Conservation (phyloP, 2,113 vertebrate species). For the Tympanuchus pallidicinctus region DNA sequence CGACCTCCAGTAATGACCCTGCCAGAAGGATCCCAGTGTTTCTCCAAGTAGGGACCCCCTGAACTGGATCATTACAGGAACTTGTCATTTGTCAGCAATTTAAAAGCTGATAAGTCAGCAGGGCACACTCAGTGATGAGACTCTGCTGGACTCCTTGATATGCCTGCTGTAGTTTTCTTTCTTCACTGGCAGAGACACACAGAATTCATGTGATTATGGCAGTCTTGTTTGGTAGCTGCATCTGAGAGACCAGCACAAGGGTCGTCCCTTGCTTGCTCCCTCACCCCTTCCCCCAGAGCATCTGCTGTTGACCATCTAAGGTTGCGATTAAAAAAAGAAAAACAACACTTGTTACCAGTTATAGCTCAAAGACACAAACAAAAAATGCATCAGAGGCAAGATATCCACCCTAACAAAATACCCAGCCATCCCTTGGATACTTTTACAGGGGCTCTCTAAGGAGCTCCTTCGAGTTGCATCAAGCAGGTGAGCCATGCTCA, state of each 20-base stretch:
- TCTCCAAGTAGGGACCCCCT: conserved; percentile 57
- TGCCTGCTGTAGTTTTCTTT: not conserved
- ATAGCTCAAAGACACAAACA: not conserved
- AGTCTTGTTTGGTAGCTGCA: not conserved
- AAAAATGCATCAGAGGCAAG: not conserved
- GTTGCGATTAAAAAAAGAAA: not conserved
- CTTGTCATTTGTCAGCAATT: conserved; percentile 65
- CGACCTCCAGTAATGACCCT: conserved; percentile 51
- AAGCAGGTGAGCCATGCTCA: conserved; percentile 25
- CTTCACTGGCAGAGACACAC: not conserved
- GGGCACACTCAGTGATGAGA: not conserved
- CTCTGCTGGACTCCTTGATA: not conserved
- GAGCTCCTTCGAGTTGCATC: conserved; percentile 21
- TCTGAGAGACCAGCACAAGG: not conserved
- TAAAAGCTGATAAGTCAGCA: conserved; percentile 63
- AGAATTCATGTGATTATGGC: not conserved
- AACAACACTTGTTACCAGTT: not conserved
- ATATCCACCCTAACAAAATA: not conserved
- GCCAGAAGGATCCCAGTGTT: conserved; percentile 50
- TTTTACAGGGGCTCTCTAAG: conserved; percentile 2
- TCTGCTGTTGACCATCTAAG: not conserved
- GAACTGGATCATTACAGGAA: conserved; percentile 60
- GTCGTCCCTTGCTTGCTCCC: not conserved
- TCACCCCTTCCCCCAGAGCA: not conserved
- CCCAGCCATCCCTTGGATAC: not conserved